Evolutionary conservation across 2,113 vertebrate species (phyloP), one percentile per base, ranked within the genome.

Genomic region (Ageneiosus marmoratus): DNA sequence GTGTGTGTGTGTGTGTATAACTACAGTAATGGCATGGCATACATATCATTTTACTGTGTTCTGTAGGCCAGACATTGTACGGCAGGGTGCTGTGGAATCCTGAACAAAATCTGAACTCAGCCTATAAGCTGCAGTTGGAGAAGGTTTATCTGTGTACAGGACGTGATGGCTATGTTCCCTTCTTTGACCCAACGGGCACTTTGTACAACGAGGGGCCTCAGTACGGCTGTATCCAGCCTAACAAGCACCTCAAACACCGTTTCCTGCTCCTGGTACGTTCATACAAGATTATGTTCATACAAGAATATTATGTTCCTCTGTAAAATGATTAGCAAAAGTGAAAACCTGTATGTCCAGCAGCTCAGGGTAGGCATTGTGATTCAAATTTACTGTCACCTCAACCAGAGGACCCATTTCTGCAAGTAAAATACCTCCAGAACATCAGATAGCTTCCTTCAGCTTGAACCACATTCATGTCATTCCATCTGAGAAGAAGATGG

Each of bases 91-190:
- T 99, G 83, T 99, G 98, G 98, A 96, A 96, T 89, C 97, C 98
- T 0, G 97, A 99, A 15, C 98, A 99, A 83, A 99, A 98, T 89
- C 95, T 99, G 63, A 96, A 99, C 0, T 94, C 95, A 0, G 98
- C 97, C 9, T 99, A 99, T 92, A 96, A 93, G 69, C 95, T 99
- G 24, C 97, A 97, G 92, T 87, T 99, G 93, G 98, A 99, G 90
- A 99, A 99, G 85, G 98, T 99, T 7, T 99, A 98, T 62, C 96
- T 99, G 9, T 99, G 98, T 82, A 99, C 98, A 0, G 98, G 98
- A 60, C 94, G 92, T 84, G 97, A 99, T 1, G 98, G 98, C 77
- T 95, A 99, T 0, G 97, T 99, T 46, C 98, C 98, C 37, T 99
- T 98, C 94, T 99, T 99, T 0, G 98, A 99, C 89, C 98, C 98